Conservation (phyloP, 2,113 vertebrate genomes). For the Eublepharis macularius region DNA sequence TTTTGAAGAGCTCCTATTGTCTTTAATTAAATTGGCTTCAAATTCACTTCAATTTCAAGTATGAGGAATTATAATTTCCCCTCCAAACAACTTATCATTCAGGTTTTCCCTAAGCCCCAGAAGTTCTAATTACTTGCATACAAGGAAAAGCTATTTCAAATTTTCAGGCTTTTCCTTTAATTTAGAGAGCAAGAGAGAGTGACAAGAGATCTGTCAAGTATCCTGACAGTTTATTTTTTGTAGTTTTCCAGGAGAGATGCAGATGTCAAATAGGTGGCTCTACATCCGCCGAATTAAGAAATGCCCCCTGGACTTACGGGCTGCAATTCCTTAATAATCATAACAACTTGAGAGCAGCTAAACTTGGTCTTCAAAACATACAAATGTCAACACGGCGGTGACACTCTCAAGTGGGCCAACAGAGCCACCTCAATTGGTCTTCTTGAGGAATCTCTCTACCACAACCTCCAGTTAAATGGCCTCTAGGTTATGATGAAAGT, state of each 20-base stretch:
- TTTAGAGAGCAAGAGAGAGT: conserved; percentile 33
- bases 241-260: conserved; percentile 43
- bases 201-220: conserved; percentile 15
- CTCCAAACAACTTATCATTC: neutral
- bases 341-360: conserved; percentile 38
- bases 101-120: conserved; percentile 27
- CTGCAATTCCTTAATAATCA: conserved; percentile 56
- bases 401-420: conserved; percentile 40
- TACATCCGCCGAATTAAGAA: conserved; percentile 49
- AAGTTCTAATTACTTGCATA: conserved; percentile 43
- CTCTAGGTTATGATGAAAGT: conserved; percentile 28
- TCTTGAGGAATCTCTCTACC: conserved; percentile 23
- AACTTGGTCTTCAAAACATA: conserved; percentile 43
- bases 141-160: conserved; percentile 36
- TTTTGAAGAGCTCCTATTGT: conserved; percentile 40
- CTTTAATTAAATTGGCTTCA: conserved; percentile 56
- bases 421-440: conserved; percentile 35
- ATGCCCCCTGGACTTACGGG: conserved; percentile 44
- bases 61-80: conserved; percentile 26
- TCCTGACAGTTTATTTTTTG: conserved; percentile 36
- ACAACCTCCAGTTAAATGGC: neutral
- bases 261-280: conserved; percentile 54
- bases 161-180: conserved; percentile 2
- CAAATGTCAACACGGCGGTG: conserved; percentile 40
- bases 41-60: conserved; percentile 21